These are phyloP conservation scores for Netelia virgata DNA, from an alignment of 2,888 invertebrate genomes.

Conservation along the genomic window DNA sequence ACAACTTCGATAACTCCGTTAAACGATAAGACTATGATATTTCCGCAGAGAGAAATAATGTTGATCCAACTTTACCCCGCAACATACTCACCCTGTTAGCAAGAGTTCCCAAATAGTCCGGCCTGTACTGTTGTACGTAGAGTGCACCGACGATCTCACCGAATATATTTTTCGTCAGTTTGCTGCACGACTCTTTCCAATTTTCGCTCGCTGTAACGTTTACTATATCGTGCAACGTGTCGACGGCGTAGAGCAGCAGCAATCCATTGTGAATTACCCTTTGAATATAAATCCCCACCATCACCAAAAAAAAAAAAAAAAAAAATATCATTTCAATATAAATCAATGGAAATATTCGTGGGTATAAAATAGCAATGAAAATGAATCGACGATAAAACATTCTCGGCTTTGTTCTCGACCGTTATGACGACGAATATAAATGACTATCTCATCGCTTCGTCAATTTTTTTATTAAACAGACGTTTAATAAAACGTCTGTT, in stretches of 20 bases:
- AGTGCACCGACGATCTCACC: constrained; percentile 84
- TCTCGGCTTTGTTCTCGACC: not conserved
- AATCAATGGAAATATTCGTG: not conserved
- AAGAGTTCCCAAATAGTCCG: constrained; percentile 82
- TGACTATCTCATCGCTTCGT: not conserved
- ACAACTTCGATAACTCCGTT: constrained; percentile 21
- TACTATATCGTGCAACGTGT: constrained; percentile 85
- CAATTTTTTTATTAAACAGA: constrained; percentile 1
- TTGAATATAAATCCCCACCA: constrained; percentile 40
- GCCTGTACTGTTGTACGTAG: constrained; percentile 85
- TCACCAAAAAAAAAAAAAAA: constrained; percentile 2
- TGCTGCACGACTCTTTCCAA: constrained; percentile 83
- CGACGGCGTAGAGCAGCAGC: constrained; percentile 85
- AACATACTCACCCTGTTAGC: constrained; percentile 81
- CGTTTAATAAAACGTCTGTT: too few species aligned
- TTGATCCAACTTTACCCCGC: constrained; percentile 14
- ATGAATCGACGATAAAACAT: constrained; percentile 5
- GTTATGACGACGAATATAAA: constrained; percentile 25
- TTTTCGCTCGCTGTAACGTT: constrained; percentile 83
- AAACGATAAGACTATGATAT: constrained; percentile 5
- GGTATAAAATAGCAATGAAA: not conserved
- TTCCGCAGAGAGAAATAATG: not conserved
- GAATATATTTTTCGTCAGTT: constrained; percentile 83
- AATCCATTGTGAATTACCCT: constrained; percentile 86
- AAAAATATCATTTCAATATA: constrained; percentile 20